Percentiles rank a stretch among this genome's conserved stretches.
Evolutionary conservation across 2,113 vertebrate genomes (phyloP).

Genomic region (Syngnathus scovelli): DNA sequence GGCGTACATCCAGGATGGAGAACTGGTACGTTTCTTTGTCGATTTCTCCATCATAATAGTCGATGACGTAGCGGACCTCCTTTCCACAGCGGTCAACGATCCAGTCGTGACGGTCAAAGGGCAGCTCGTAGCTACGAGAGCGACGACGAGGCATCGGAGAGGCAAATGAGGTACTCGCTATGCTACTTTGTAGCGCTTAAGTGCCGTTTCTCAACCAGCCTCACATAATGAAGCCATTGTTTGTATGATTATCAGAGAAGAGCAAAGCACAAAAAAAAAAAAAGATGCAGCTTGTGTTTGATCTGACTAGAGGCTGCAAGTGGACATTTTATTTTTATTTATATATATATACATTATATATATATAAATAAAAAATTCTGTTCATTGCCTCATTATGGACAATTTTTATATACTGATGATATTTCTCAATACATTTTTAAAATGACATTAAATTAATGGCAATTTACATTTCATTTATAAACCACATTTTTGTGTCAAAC

Average conservation of each 20-base stretch:
- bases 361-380: no score
- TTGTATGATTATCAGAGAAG: background rate
- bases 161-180: background rate
- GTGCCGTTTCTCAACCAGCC: background rate
- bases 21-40: slow-evolving; percentile 81
- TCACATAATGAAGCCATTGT: background rate
- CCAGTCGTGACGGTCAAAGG: slow-evolving; percentile 94
- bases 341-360: no score
- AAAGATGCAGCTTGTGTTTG: background rate
- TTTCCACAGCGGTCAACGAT: slow-evolving; percentile 89
- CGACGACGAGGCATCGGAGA: background rate
- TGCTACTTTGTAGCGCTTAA: background rate
- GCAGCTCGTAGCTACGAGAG: slow-evolving; percentile 82
- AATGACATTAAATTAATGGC: no score
- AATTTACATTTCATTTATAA: no score
- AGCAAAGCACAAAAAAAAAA: background rate
- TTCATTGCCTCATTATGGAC: no score
- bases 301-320: background rate
- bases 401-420: no score
- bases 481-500: no score
- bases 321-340: no score
- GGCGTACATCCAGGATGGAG: slow-evolving; percentile 89
- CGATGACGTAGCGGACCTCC: slow-evolving; percentile 90
- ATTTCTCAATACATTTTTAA: no score
- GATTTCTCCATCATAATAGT: slow-evolving; percentile 90